Evolutionary conservation across 2,888 invertebrate species (phyloP), one percentile per base, ranked within the genome.

Genomic region (Thecophora atra): DNA sequence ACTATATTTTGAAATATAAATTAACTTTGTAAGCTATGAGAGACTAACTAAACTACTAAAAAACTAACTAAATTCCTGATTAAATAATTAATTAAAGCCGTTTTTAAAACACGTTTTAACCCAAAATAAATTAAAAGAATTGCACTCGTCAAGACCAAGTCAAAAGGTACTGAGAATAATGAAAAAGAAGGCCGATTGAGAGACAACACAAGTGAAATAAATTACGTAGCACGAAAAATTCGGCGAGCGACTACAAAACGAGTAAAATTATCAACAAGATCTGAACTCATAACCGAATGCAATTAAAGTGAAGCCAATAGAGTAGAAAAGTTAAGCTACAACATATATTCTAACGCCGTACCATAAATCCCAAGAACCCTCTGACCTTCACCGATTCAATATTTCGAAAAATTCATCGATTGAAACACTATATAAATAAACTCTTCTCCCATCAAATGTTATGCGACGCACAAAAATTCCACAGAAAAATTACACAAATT

Each of bases 381-480:
- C 24, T 5, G 28, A 24, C 28, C 15, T 56, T 21, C 56, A 56
- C 21, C 54, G 6, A 17, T 54, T 19, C n/a, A n/a, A 6, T 52
- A 19, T 52, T 19, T 19, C 19, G n/a, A 17, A 17, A 1, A 7
- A 65, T 26, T 21, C 37, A 37, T 37, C 37, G 37, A 0, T n/a
- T n/a, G n/a, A n/a, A n/a, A n/a, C n/a, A n/a, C n/a, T n/a, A n/a
- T n/a, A 6, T 8, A 37, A 37, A 37, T 37, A 8, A 37, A 37
- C 11, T 11, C 37, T 37, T 47, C 15, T 47, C 78, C 75, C 74
- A 83, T 83, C 83, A 83, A 83, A 81, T 81, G 84, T 83, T 83
- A 84, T 83, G 84, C 84, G 83, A 74, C 84, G 83, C 83, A 83
- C 83, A 83, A 84, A 78, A 75, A 67, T 67, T 65, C 60, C 30